Conservation (phyloP, 2,888 invertebrate genomes). For the Hydraecia micacea region DNA sequence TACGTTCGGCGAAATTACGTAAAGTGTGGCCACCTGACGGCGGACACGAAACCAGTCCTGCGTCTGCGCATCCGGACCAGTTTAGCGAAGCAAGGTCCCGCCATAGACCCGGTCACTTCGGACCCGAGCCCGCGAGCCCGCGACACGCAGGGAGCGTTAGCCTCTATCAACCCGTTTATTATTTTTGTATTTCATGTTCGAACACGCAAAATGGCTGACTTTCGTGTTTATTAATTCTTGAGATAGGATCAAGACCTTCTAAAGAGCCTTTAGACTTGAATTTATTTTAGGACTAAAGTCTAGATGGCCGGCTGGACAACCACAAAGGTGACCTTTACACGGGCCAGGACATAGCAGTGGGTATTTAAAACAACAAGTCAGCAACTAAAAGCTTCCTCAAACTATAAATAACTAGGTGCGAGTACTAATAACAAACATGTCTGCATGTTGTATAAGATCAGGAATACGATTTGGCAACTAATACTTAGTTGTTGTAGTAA, state of each 20-base stretch:
- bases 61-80: constrained; percentile 63
- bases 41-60: constrained; percentile 79
- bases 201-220: constrained; percentile 68
- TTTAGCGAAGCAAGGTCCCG: constrained; percentile 84
- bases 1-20: constrained; percentile 79
- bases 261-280: not conserved
- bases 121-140: constrained; percentile 51
- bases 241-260: constrained; percentile 17
- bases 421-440: constrained; percentile 39
- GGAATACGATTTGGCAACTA: constrained; percentile 60
- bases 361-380: constrained; percentile 8
- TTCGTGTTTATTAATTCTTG: constrained; percentile 52
- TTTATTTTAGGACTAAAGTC: constrained; percentile 6
- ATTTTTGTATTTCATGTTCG: constrained; percentile 69
- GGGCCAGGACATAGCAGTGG: not conserved
- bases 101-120: constrained; percentile 75
- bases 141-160: constrained; percentile 69
- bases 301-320: not conserved
- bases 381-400: constrained; percentile 49
- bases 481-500: constrained; percentile 41
- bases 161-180: constrained; percentile 75
- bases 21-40: constrained; percentile 78
- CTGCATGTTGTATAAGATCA: constrained; percentile 38
- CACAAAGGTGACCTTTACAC: constrained; percentile 20
- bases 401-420: constrained; percentile 24